Evolutionary conservation across 2,113 vertebrate genomes (phyloP).

Genomic region (Pandion haliaetus): DNA sequence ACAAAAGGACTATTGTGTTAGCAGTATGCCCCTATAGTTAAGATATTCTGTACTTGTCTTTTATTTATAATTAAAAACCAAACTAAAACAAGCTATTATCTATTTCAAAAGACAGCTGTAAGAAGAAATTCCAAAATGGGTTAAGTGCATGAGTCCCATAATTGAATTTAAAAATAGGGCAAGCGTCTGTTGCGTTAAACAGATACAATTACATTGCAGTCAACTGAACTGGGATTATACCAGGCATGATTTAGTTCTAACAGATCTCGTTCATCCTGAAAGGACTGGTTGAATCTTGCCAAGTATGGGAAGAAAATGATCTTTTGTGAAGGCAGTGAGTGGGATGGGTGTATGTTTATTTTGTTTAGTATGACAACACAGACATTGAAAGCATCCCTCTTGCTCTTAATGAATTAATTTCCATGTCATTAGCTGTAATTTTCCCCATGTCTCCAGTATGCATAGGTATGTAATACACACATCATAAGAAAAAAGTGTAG

Average conservation of each 20-base stretch:
- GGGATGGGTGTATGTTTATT: background rate
- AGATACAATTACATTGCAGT: background rate
- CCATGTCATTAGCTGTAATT: background rate
- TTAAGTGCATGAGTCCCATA: background rate
- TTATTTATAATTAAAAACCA: constrained; percentile 5
- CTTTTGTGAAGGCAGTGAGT: background rate
- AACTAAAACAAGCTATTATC: background rate
- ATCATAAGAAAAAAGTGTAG: background rate
- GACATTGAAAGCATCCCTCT: background rate
- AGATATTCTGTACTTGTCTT: background rate
- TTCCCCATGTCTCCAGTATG: background rate
- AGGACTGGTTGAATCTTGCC: background rate
- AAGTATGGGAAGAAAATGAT: background rate
- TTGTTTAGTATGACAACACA: background rate
- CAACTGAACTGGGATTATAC: background rate
- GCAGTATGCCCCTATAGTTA: background rate
- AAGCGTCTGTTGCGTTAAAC: background rate
- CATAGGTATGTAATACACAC: background rate
- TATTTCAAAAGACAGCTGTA: constrained; percentile 15
- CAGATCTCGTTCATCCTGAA: background rate
- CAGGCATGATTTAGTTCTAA: background rate
- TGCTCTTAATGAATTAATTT: background rate
- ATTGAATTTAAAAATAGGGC: background rate
- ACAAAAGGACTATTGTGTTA: constrained; percentile 4
- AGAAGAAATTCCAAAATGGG: background rate